These are phyloP conservation scores for Solea solea DNA, from an alignment of 2,113 vertebrate species.

Conservation along the genomic window DNA sequence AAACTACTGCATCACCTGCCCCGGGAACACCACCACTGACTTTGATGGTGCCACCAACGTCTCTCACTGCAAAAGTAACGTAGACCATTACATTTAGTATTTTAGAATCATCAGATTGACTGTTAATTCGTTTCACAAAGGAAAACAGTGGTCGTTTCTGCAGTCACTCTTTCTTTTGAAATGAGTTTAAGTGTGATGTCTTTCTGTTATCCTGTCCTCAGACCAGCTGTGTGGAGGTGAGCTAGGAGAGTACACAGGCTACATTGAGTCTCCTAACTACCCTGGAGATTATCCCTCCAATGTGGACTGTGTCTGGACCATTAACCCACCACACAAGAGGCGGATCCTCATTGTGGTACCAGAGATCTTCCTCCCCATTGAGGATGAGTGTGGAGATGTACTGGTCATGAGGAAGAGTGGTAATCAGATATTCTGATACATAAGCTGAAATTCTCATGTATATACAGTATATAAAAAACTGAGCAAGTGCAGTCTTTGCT, in stretches of 20 bases:
- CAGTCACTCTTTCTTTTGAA: neutral
- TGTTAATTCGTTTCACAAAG: neutral
- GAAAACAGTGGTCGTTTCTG: neutral
- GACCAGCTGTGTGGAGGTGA: slow-evolving; percentile 95
- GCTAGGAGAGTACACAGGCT: slow-evolving; percentile 93
- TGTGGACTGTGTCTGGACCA: slow-evolving; percentile 96
- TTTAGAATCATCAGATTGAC: too few species aligned
- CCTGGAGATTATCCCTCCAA: slow-evolving; percentile 95
- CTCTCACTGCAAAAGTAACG: slow-evolving; percentile 94
- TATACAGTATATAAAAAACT: too few species aligned
- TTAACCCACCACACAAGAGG: slow-evolving; percentile 95
- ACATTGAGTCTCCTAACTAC: slow-evolving; percentile 97
- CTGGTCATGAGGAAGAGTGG: slow-evolving; percentile 98
- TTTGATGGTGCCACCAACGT: slow-evolving; percentile 94
- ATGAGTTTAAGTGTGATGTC: neutral
- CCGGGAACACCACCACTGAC: slow-evolving; percentile 95
- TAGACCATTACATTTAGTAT: neutral
- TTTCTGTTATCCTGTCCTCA: slow-evolving; percentile 23
- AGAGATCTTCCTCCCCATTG: slow-evolving; percentile 96
- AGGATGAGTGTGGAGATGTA: slow-evolving; percentile 96
- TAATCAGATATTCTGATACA: slow-evolving; percentile 51
- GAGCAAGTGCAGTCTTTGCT: too few species aligned
- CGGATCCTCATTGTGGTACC: slow-evolving; percentile 97
- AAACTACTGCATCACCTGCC: slow-evolving; percentile 95
- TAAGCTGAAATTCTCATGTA: too few species aligned